Base-by-base conservation (phyloP, 2,797 vertebrate species). In the Myotis findleyi region DNA sequence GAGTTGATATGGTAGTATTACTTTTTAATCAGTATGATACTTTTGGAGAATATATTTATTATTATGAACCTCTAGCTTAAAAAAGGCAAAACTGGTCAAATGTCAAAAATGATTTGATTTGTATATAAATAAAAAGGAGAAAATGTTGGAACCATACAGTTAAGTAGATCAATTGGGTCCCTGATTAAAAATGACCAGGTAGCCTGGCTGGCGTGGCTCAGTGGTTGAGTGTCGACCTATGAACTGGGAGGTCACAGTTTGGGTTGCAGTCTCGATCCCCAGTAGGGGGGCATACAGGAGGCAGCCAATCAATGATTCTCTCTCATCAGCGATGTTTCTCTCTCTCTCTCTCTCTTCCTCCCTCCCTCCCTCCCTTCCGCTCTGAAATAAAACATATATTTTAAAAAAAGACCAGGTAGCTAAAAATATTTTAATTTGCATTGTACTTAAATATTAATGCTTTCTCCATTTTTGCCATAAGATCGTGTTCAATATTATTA, bases 361-460 rank as follows among this genome's bases (percentile, higher is more conserved):
- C 38, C 25, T 30, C 25, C 14, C 4, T 27, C 5, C 6, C 27
- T 13, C 57, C 57, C 57, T 59, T 59, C 25, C 25, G 6, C 59
- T 30, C 27, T 30, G 25, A 62, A 30, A 62, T 62, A 25, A 62
- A 62, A 62, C 30, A 62, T 62, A 59, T 13, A 14, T 62, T 62
- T 59, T 13, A 6, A 30, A 30, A 62, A 62, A 30, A 62, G 51
- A 75, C 18, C 36, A 87, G 27, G 30, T 66, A 68, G 77, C 66
- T 80, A 87, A 93, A 84, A 87, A 79, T 79, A 84, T 73, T 87
- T 95, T 84, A 38, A 73, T 79, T 77, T 82, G 23, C n/a, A 64
- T 36, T 90, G 14, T 68, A 80, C 20, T 76, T 90, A 14, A 92
- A 41, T 76, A 41, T 59, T 71, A 76, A 55, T 69, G 1, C 51